phyloP scores from a whole-genome alignment of 2,113 vertebrate genomes.

The Nansenia antarctica region DNA sequence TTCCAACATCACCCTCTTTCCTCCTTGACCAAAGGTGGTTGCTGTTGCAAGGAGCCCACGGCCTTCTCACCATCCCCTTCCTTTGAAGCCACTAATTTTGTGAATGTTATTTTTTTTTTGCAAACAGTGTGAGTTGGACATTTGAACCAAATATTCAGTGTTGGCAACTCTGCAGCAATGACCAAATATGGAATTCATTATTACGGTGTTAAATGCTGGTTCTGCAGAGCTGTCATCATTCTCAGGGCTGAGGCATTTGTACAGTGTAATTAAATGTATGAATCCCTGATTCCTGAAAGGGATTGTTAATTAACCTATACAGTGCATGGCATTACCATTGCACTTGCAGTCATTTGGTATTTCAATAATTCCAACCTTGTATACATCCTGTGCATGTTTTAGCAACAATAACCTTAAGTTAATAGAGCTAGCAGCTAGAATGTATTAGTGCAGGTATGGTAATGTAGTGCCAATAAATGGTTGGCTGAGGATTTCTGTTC shows the following conservation, averaged over 20 bases:
- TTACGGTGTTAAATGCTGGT: conserved; percentile 36
- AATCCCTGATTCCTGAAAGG: conserved; percentile 58
- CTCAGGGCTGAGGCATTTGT: conserved; percentile 64
- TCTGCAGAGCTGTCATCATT: conserved; percentile 66
- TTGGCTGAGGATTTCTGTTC: neutral
- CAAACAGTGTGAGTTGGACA: conserved; percentile 47
- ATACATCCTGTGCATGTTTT: conserved; percentile 46
- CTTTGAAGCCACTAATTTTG: conserved; percentile 45
- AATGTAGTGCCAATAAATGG: neutral
- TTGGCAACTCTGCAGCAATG: conserved; percentile 63
- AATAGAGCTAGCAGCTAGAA: neutral
- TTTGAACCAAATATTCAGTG: conserved; percentile 55
- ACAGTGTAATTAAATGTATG: conserved; percentile 50
- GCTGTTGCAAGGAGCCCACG: conserved; percentile 73
- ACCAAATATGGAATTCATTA: conserved; percentile 39
- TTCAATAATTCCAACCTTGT: conserved; percentile 25
- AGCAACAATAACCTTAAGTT: conserved; percentile 2
- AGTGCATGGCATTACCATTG: conserved; percentile 68
- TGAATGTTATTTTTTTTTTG: conserved; percentile 48
- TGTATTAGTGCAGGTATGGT: neutral
- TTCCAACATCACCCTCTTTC: conserved; percentile 61
- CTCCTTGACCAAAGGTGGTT: conserved; percentile 63
- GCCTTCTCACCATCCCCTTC: conserved; percentile 55
- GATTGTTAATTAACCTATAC: conserved; percentile 35
- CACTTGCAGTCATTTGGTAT: conserved; percentile 57